Conservation (phyloP, 2,888 invertebrate genomes). For the Plagodis dolabraria region DNA sequence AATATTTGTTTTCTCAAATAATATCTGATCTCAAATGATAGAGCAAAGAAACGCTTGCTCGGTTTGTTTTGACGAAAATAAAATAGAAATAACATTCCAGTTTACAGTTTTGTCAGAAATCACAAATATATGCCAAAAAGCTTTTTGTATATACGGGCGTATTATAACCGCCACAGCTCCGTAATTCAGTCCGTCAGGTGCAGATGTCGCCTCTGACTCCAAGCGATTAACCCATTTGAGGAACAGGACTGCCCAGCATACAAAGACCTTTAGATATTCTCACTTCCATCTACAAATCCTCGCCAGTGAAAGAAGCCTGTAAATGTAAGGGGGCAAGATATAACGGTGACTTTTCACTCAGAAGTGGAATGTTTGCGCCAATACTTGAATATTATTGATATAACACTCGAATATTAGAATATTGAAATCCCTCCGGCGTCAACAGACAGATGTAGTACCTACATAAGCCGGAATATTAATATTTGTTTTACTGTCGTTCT, state of each 20-base stretch:
- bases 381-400: conserved; percentile 74
- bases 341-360: conserved; percentile 48
- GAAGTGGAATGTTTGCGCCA: conserved; percentile 70
- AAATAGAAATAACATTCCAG: too few species aligned
- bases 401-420: conserved; percentile 58
- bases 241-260: conserved; percentile 52
- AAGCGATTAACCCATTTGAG: conserved; percentile 81
- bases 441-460: conserved; percentile 31
- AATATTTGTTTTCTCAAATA: too few species aligned
- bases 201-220: conserved; percentile 75
- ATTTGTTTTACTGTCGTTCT: conserved; percentile 19
- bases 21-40: not conserved
- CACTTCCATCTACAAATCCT: conserved; percentile 36
- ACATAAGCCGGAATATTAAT: conserved; percentile 27
- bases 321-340: conserved; percentile 42
- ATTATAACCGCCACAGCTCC: conserved; percentile 60
- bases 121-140: conserved; percentile 39
- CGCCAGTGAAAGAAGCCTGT: conserved; percentile 33
- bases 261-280: conserved; percentile 49
- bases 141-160: conserved; percentile 58
- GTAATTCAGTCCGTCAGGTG: conserved; percentile 80
- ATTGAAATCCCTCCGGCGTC: conserved; percentile 53
- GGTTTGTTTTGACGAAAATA: not conserved
- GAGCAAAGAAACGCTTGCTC: not conserved
- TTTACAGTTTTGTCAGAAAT: conserved; percentile 12